These are phyloP conservation scores for Drosophila histrio DNA, from an alignment of 2,888 invertebrate species.

Conservation along the genomic window DNA sequence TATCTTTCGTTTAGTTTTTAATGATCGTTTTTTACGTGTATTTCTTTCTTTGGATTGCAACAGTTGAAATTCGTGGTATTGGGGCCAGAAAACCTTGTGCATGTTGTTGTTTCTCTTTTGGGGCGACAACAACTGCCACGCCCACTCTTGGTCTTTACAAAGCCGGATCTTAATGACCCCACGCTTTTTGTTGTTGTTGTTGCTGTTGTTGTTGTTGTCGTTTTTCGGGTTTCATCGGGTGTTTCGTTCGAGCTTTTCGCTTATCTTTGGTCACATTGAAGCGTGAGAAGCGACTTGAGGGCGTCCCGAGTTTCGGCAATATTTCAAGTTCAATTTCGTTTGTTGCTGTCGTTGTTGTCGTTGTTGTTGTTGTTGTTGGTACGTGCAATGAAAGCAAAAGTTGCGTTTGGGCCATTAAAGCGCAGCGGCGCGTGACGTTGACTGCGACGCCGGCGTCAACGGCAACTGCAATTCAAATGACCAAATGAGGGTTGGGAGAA, in stretches of 20 bases:
- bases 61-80: constrained; percentile 1
- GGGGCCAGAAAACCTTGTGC: constrained; percentile 8
- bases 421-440: constrained; percentile 68
- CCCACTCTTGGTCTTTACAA: constrained; percentile 37
- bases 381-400: constrained; percentile 79
- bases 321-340: constrained; percentile 64
- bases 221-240: not conserved
- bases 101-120: not conserved
- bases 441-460: constrained; percentile 23
- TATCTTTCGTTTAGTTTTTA: not conserved
- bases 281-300: constrained; percentile 58
- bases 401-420: constrained; percentile 68
- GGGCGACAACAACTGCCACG: constrained; percentile 29
- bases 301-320: constrained; percentile 26
- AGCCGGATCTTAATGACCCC: constrained; percentile 40
- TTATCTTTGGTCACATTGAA: constrained; percentile 29
- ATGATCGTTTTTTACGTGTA: not conserved
- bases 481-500: constrained; percentile 56
- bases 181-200: constrained; percentile 18
- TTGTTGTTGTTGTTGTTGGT: constrained; percentile 31
- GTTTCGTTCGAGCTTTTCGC: constrained; percentile 12
- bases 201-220: not conserved
- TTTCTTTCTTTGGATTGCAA: constrained; percentile 9
- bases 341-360: constrained; percentile 14
- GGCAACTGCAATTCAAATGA: constrained; percentile 67